phyloP scores from a whole-genome alignment of 2,113 vertebrate genomes.

The Myrmecophaga tridactyla region DNA sequence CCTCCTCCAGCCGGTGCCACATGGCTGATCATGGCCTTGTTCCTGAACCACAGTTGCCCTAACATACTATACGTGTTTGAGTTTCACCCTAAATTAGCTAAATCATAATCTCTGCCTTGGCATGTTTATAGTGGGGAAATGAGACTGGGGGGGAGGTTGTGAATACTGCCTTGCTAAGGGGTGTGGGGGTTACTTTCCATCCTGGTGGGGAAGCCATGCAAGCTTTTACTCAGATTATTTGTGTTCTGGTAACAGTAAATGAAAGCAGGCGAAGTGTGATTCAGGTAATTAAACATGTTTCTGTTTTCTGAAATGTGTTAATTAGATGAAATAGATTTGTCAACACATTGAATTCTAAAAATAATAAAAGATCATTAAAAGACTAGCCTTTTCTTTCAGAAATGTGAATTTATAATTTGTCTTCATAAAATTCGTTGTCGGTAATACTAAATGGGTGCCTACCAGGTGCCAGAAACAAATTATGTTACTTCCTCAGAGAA shows the following conservation, averaged over 20 bases:
- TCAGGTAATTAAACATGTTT: not conserved
- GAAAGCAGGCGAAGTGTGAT: not conserved
- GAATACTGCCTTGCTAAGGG: not conserved
- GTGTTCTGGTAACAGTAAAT: not conserved
- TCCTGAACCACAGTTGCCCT: not conserved
- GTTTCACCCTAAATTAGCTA: not conserved
- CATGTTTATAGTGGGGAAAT: not conserved
- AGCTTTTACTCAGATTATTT: not conserved
- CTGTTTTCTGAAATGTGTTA: slow-evolving; percentile 15
- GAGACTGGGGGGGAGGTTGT: not conserved
- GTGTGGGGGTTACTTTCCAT: not conserved
- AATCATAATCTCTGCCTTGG: not conserved
- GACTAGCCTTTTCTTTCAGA: not conserved
- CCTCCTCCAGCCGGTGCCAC: too few relatives aligned
- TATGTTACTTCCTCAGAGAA: not conserved
- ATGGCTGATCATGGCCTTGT: too few relatives aligned
- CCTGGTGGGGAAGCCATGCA: too few relatives aligned
- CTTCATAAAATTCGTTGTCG: not conserved
- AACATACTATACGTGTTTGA: not conserved
- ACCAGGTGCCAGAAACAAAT: not conserved
- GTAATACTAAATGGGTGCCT: not conserved
- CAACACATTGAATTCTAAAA: not conserved
- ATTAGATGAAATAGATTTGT: not conserved
- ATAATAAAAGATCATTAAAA: not conserved
- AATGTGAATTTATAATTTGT: slow-evolving; percentile 11